phyloP scores from a whole-genome alignment of 2,888 invertebrate genomes.

The Helleia helle region DNA sequence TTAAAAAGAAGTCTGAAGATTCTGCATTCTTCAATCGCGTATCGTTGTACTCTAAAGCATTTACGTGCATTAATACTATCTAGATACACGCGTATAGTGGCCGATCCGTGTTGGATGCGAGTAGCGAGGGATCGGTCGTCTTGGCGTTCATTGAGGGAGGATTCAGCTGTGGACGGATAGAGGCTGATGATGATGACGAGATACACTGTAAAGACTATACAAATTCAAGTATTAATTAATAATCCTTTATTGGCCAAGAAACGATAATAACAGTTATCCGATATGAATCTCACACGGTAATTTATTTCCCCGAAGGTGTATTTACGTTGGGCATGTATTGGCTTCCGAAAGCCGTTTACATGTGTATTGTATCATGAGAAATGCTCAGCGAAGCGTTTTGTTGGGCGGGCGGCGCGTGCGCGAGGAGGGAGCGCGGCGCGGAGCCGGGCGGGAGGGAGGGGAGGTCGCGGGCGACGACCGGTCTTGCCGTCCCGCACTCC shows the following conservation, averaged over 20 bases:
- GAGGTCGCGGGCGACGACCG: constrained; percentile 32
- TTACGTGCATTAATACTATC: not conserved
- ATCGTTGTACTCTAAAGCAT: too few relatives aligned
- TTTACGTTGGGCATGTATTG: constrained; percentile 32
- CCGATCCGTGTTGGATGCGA: too few relatives aligned
- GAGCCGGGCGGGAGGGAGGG: constrained; percentile 29
- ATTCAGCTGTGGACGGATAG: too few relatives aligned
- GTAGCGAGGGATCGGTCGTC: too few relatives aligned
- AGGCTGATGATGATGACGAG: too few relatives aligned
- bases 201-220: not conserved
- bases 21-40: too few relatives aligned
- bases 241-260: not conserved
- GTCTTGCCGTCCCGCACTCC: constrained; percentile 47
- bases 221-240: constrained; percentile 4
- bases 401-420: constrained; percentile 51
- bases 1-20: too few relatives aligned
- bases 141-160: too few relatives aligned
- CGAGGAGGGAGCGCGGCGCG: constrained; percentile 32
- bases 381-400: constrained; percentile 44
- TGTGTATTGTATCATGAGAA: constrained; percentile 43
- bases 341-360: constrained; percentile 49
- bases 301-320: constrained; percentile 16
- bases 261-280: constrained; percentile 6
- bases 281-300: constrained; percentile 14
- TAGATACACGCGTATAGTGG: too few relatives aligned